Base-by-base conservation (phyloP, 2,888 invertebrate species). In the Apotomis betuletana region DNA sequence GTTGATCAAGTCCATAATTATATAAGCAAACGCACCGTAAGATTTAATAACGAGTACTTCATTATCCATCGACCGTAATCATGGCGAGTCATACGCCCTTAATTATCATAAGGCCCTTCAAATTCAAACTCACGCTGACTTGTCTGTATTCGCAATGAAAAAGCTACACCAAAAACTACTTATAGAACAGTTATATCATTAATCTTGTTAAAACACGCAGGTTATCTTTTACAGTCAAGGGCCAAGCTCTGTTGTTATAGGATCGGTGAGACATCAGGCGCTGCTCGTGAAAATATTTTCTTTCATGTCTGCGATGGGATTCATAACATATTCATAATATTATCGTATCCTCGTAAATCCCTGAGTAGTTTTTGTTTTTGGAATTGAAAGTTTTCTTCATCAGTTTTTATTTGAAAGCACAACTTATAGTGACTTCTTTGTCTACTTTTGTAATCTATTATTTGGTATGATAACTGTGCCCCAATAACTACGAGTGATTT, bases 181-280 rank as follows among this genome's bases (percentile, higher is more conserved):
- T 13, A 6, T 41, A 52, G 27, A 58, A 57, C 12, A 38, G n/a
- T 58, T 51, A 67, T 51, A 36, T 67, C 41, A 62, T 55, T 55
- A 55, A 9, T 27, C 5, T 68, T 65, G 57, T 36, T 44, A 65
- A 54, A 68, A 3, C 68, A 54, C 41, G 8, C 44, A 60, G 44
- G 69, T 61, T 55, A 27, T n/a, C 54, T 52, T 57, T 49, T 12
- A 13, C 13, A 51, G 57, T 69, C 51, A 38, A 63, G 49, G 36
- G 49, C 12, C 51, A 59, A 41, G 13, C 68, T 13, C 36, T 69
- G 58, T 69, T 69, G 51, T 69, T 38, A 15, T 69, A 69, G 69
- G 69, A 63, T 46, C 44, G 49, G 5, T 9, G 46, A 60, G 54
- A 54, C 36, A 46, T 54, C 27, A 67, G 59, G 59, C 44, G 49